phyloP scores from a whole-genome alignment of 1,140 invertebrate genomes.

The Kradibia gibbosae region DNA sequence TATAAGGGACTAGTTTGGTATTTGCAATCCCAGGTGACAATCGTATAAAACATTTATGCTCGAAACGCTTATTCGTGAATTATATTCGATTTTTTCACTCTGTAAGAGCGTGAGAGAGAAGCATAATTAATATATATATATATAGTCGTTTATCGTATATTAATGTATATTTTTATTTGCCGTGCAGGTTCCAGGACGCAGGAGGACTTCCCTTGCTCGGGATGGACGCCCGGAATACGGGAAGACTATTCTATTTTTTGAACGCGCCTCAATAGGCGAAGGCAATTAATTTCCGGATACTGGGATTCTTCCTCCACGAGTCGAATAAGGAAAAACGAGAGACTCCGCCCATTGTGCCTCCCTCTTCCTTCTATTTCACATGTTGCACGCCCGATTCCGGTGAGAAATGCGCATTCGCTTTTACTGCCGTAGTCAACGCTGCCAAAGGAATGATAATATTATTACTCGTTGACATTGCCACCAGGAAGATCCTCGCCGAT shows the following conservation, averaged over 20 bases:
- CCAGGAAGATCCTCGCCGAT: too few relatives aligned
- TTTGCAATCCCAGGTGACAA: too few relatives aligned
- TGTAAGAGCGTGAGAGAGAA: too few relatives aligned
- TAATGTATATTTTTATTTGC: neutral
- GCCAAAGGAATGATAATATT: too few relatives aligned
- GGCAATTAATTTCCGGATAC: conserved; percentile 64
- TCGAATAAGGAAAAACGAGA: conserved; percentile 45
- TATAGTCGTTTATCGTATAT: too few relatives aligned
- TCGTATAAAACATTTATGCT: too few relatives aligned
- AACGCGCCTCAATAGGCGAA: conserved; percentile 67
- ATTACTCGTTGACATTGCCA: too few relatives aligned
- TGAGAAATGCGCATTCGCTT: conserved; percentile 12
- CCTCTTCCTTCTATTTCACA: neutral
- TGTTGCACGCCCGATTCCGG: neutral
- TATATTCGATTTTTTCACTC: too few relatives aligned
- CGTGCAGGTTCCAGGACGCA: neutral
- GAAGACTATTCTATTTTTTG: conserved; percentile 57
- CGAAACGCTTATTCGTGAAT: too few relatives aligned
- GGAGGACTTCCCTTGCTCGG: conserved; percentile 2
- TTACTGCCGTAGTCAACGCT: too few relatives aligned
- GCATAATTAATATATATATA: too few relatives aligned
- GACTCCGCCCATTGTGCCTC: neutral
- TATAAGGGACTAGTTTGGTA: too few relatives aligned
- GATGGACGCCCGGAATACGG: conserved; percentile 11
- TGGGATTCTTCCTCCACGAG: neutral